Base-by-base conservation (phyloP, 2,797 vertebrate genomes). In the Anguilla pacifica region DNA sequence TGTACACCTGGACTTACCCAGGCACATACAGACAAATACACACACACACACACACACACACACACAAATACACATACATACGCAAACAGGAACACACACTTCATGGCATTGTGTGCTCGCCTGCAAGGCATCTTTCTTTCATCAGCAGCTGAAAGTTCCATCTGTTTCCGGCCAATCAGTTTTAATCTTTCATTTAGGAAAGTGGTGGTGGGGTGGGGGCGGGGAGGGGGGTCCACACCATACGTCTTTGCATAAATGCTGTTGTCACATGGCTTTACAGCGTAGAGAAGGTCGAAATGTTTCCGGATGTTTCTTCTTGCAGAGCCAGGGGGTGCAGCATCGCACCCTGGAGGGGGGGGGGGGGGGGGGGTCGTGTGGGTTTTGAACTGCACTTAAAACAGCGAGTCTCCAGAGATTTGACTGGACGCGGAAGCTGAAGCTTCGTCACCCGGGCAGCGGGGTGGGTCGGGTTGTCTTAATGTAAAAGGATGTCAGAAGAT, bases 391-490 rank as follows among this genome's bases (percentile, higher is more conserved):
- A 5, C 17, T 64, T 25, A n/a, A 64, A 64, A 64, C 6, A 11
- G 61, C 61, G 13, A 39, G 6, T 90, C 88, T 86, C 85, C 59
- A 86, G 84, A 90, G 88, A 90, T 91, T 90, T 43, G 84, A 89
- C 84, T 89, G 83, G 86, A 92, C 92, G 88, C 86, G 43, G 51
- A 61, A 89, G 84, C 17, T 86, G 64, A 72, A 72, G 74, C 86
- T 51, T n/a, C 15, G 2, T 17, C 0, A 6, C 88, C 53, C 53
- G 31, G 89, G 77, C 82, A 67, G 31, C 67, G 6, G 87, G 86
- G 86, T 90, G 70, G 9, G 25, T 11, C 25, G 19, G 90, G 86
- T 90, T 86, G 84, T 92, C 90, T 92, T 91, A 94, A 92, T 93
- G 88, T 61, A 13, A 92, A 88, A 55, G 46, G 59, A 87, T 35